Evolutionary conservation across 2,888 invertebrate genomes (phyloP).

Genomic region (Cyaniris semiargus): DNA sequence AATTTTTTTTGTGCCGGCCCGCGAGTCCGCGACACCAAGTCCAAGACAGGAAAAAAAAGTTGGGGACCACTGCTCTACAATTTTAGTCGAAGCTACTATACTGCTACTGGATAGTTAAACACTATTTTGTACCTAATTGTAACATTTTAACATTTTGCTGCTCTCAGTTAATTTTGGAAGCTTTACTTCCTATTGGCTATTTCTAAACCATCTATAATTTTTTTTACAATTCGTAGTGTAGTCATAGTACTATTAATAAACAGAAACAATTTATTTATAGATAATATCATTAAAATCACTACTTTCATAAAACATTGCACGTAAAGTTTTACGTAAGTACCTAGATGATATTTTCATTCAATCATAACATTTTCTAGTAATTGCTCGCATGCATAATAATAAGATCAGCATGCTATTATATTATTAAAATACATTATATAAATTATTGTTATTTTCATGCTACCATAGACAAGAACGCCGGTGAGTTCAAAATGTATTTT

Average conservation of each 20-base stretch:
- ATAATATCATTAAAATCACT: not conserved
- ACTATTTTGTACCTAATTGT: too few relatives aligned
- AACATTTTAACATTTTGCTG: too few relatives aligned
- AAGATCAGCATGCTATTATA: conserved; percentile 20
- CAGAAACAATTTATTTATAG: too few relatives aligned
- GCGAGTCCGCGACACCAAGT: too few relatives aligned
- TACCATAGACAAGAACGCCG: conserved; percentile 74
- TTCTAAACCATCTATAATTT: too few relatives aligned
- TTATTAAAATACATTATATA: conserved; percentile 39
- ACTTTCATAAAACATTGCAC: conserved; percentile 4
- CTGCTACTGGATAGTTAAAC: too few relatives aligned
- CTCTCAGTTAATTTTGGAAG: too few relatives aligned
- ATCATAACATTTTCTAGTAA: not conserved
- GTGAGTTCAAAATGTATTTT: conserved; percentile 59
- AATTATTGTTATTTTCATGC: conserved; percentile 67
- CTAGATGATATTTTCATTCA: not conserved
- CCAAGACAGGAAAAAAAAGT: too few relatives aligned
- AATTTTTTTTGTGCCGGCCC: too few relatives aligned
- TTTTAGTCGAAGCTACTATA: too few relatives aligned
- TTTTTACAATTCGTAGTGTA: not conserved
- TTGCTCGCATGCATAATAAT: conserved; percentile 7
- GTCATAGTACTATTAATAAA: not conserved
- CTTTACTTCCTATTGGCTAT: too few relatives aligned
- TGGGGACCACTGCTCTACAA: too few relatives aligned
- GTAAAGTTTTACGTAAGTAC: not conserved